Conservation (phyloP, 2,113 vertebrate species). For the Pogonocichla stellata region DNA sequence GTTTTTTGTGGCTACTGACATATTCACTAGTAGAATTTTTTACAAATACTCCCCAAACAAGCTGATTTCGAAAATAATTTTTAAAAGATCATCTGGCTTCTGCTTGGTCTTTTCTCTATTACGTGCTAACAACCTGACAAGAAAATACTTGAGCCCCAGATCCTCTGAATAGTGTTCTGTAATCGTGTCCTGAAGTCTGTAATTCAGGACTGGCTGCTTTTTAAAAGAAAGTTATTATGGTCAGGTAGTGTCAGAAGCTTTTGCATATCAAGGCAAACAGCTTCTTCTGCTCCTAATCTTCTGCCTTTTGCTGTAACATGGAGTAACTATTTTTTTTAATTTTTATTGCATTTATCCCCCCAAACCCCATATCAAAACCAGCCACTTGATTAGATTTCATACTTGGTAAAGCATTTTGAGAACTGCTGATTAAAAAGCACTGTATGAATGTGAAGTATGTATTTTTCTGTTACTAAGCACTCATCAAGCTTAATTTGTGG, state of each 20-base stretch:
- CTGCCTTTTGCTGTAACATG: background rate
- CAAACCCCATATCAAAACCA: background rate
- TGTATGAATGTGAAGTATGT: background rate
- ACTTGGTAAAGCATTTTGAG: background rate
- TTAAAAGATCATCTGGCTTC: background rate
- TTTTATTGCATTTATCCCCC: background rate
- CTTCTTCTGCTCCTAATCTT: background rate
- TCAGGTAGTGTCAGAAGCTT: background rate
- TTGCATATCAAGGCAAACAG: background rate
- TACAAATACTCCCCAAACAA: background rate
- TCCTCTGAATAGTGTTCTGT: background rate
- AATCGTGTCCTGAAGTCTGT: background rate
- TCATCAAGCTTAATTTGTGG: background rate
- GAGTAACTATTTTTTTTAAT: background rate
- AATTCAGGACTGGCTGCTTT: background rate
- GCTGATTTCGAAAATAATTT: background rate
- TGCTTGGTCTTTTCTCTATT: background rate
- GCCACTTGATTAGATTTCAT: background rate
- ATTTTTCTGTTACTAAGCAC: background rate
- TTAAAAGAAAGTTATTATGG: background rate
- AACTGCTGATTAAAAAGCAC: background rate
- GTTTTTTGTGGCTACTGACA: background rate
- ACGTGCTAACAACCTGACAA: background rate
- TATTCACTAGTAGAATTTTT: background rate
- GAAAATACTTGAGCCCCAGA: background rate